Percentiles rank a stretch among this genome's conserved stretches.
Conservation (phyloP, 2,113 vertebrate genomes). For the Sinocyclocheilus grahami region DNA sequence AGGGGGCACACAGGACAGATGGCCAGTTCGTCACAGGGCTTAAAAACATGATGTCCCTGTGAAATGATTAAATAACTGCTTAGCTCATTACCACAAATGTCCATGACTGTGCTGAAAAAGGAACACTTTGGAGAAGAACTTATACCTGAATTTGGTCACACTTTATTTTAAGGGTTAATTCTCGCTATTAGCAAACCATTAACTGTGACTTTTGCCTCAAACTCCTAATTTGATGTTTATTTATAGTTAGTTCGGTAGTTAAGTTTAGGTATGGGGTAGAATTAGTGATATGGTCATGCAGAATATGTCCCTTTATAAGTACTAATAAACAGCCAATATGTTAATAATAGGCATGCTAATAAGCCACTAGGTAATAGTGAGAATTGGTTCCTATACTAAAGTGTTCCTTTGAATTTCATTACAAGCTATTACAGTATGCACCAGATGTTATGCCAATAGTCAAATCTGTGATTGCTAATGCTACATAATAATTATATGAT, state of each 20-base stretch:
- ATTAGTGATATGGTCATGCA: no score
- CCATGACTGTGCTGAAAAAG: not conserved
- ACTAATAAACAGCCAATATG: no score
- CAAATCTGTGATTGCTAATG: not conserved
- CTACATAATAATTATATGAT: not conserved
- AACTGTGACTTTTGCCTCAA: no score
- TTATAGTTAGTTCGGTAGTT: no score
- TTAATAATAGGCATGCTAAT: not conserved
- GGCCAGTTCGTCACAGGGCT: not conserved
- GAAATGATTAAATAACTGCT: not conserved
- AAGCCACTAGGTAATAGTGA: not conserved
- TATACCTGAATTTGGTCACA: not conserved
- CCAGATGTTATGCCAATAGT: not conserved
- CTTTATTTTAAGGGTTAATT: not conserved
- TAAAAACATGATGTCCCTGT: not conserved
- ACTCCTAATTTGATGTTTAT: no score
- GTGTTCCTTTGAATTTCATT: not conserved
- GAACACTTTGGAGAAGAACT: not conserved
- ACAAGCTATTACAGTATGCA: not conserved
- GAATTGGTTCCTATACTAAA: no score
- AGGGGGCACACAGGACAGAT: not conserved
- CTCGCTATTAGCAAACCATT: not conserved
- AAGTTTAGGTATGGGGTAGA: no score
- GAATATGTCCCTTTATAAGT: no score
- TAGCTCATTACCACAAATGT: not conserved